Base-by-base conservation (phyloP, 1,140 invertebrate species). In the Tetragnatha versicolor region DNA sequence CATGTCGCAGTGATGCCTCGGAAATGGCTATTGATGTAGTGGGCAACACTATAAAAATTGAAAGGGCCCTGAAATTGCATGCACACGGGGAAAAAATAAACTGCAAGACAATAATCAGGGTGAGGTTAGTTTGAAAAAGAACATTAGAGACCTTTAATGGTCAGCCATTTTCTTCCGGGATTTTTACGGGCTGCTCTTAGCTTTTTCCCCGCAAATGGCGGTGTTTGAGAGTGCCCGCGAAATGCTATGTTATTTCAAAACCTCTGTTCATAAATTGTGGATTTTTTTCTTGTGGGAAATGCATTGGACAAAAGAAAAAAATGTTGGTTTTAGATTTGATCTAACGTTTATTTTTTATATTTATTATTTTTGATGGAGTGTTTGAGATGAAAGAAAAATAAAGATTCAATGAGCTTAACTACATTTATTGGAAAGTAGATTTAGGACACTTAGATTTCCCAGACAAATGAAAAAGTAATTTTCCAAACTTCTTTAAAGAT, bases 101-200 rank as follows among this genome's bases (percentile, higher is more conserved):
- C 53, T 10, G 14, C 29, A 77, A 77, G 73, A 77, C 61, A 77
- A 77, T 77, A 77, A 77, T 77, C 60, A 77, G 12, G 33, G 42
- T 20, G 51, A 72, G 66, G 73, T 77, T 77, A 65, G 73, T 77
- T 77, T 47, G 61, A 55, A 61, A 63, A 20, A 55, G 49, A 73
- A 77, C 73, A 77, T 77, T 77, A 77, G 73, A 53, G 58, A 51
- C 73, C 61, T 77, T 53, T 77, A 77, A 77, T 77, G 73, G 73
- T 55, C 61, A 66, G 49, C 33, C 73, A 77, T 77, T 77, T 66
- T 65, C 73, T 51, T 37, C 42, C 12, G 39, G 73, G 27, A 65
- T 77, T 77, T 77, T 77, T 65, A 65, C 42, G 45, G 60, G 53
- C 45, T 65, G 60, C 73, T 65, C 35, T 77, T 65, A 66, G 42